These are phyloP conservation scores for Halcyon leucocephala DNA, from an alignment of 2,797 vertebrate species.

Conservation along the genomic window DNA sequence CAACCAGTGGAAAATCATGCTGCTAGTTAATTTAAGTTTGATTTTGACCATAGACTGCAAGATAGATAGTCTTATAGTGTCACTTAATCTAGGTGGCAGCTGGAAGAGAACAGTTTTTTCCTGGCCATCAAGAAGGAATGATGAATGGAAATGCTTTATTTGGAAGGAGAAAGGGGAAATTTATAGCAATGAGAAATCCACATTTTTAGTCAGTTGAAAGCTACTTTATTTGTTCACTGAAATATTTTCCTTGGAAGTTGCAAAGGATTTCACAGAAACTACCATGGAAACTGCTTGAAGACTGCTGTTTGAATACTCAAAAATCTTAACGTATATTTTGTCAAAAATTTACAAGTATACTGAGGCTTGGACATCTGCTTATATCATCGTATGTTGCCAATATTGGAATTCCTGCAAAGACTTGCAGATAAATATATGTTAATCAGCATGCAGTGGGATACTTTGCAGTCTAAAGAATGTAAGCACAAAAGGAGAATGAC, in stretches of 20 bases:
- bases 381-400: neutral
- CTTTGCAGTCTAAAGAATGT: neutral
- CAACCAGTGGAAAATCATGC: neutral
- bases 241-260: constrained; percentile 54
- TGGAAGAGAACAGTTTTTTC: constrained; percentile 53
- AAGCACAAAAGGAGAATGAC: neutral
- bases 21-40: neutral
- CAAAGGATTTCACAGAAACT: constrained; percentile 15
- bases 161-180: constrained; percentile 42
- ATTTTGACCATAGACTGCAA: neutral
- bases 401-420: neutral
- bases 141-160: constrained; percentile 25
- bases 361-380: constrained; percentile 22
- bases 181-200: constrained; percentile 34
- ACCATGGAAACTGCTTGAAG: constrained; percentile 6
- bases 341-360: constrained; percentile 32
- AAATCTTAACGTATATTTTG: neutral
- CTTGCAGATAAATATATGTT: neutral
- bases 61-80: neutral
- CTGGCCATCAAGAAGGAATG: constrained; percentile 27
- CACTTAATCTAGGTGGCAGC: constrained; percentile 29
- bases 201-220: constrained; percentile 15
- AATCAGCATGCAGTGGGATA: neutral
- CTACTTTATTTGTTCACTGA: constrained; percentile 34
- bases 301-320: constrained; percentile 32